Percentiles rank a stretch among this genome's conserved stretches.
These are phyloP conservation scores for Chloebia gouldiae DNA, from an alignment of 2,113 vertebrate genomes.

Conservation along the genomic window DNA sequence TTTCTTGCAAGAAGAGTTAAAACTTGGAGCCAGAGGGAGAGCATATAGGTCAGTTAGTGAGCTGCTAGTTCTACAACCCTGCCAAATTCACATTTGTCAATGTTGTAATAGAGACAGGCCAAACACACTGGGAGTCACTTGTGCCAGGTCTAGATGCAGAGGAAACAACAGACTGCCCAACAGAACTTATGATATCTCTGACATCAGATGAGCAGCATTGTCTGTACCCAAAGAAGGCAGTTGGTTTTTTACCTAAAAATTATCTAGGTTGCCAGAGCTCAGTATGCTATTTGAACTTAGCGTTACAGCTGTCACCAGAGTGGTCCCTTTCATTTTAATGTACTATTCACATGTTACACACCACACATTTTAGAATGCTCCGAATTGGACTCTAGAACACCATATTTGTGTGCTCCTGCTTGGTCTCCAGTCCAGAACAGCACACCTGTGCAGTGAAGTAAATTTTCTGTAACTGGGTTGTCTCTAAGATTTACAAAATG, in stretches of 20 bases:
- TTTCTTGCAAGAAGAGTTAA: background rate
- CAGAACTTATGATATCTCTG: background rate
- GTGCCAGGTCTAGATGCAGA: background rate
- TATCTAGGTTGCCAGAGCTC: background rate
- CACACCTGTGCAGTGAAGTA: background rate
- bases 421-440: background rate
- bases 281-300: background rate
- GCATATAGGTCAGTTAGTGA: background rate
- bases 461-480: background rate
- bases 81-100: background rate
- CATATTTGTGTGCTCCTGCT: background rate
- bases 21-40: background rate
- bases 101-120: background rate
- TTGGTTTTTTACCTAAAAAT: background rate
- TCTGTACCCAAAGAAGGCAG: background rate
- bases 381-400: background rate
- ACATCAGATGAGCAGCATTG: background rate
- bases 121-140: background rate
- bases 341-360: background rate
- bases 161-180: background rate
- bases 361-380: background rate
- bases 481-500: background rate
- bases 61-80: background rate
- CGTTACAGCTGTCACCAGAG: background rate
- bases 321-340: background rate